Conservation (phyloP, 2,888 invertebrate species). For the Orthosia incerta region DNA sequence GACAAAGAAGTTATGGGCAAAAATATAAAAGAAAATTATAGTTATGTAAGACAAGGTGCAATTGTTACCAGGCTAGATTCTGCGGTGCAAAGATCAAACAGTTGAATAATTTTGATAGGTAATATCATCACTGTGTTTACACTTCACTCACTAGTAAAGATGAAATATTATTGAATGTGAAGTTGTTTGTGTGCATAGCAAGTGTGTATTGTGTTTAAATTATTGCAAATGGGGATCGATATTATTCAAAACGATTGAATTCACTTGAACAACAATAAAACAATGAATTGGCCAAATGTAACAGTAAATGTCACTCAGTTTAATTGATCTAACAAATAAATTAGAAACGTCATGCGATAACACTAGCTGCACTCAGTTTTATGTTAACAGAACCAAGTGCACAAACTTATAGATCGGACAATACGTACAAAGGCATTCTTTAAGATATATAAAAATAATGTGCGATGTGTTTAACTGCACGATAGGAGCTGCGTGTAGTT, state of each 20-base stretch:
- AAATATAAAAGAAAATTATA: not conserved
- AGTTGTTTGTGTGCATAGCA: constrained; percentile 20
- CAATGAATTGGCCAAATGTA: constrained; percentile 56
- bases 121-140: not conserved
- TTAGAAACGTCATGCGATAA: constrained; percentile 42
- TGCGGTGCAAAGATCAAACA: not conserved
- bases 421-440: constrained; percentile 48
- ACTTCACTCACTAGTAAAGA: constrained; percentile 3
- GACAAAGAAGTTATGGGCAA: constrained; percentile 2
- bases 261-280: constrained; percentile 55
- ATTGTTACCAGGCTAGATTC: constrained; percentile 1
- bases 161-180: constrained; percentile 7
- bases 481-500: constrained; percentile 54
- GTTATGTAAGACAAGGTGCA: not conserved
- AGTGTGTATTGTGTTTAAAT: constrained; percentile 30
- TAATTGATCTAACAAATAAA: constrained; percentile 53
- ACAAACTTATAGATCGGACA: constrained; percentile 19
- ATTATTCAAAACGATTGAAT: constrained; percentile 52
- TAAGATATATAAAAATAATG: constrained; percentile 38
- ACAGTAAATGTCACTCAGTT: constrained; percentile 59
- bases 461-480: constrained; percentile 48
- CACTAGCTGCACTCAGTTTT: constrained; percentile 36
- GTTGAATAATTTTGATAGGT: not conserved
- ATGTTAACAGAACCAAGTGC: constrained; percentile 39
- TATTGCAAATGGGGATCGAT: constrained; percentile 28